Conservation (phyloP, 2,888 invertebrate species). For the Protodeltote pygarga region DNA sequence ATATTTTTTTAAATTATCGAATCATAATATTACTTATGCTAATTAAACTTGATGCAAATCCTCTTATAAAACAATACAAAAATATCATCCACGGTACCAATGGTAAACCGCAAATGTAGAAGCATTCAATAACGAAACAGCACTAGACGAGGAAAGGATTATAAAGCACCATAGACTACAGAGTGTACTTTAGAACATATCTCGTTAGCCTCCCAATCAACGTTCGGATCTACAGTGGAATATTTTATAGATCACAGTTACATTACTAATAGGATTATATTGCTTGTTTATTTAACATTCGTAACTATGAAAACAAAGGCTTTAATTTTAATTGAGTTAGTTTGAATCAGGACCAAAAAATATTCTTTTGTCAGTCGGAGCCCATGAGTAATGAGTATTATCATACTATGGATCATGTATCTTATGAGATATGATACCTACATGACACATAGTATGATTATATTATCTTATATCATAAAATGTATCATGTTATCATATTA, state of each 20-base stretch:
- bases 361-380: neutral
- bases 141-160: slow-evolving; percentile 32
- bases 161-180: slow-evolving; percentile 35
- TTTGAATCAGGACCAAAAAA: no score
- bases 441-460: no score
- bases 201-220: slow-evolving; percentile 66
- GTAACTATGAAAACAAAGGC: slow-evolving; percentile 10
- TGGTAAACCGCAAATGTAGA: slow-evolving; percentile 16
- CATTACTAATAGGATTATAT: slow-evolving; percentile 43
- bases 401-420: no score
- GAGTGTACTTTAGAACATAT: slow-evolving; percentile 52
- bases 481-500: no score
- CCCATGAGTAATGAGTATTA: neutral
- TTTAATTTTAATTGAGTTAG: neutral
- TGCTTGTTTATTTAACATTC: slow-evolving; percentile 39
- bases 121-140: slow-evolving; percentile 27
- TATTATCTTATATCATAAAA: no score
- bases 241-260: slow-evolving; percentile 55
- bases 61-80: slow-evolving; percentile 1
- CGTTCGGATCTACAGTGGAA: slow-evolving; percentile 55
- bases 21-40: no score
- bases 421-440: no score
- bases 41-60: neutral
- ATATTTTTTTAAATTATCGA: no score
- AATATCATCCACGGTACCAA: slow-evolving; percentile 1